A percentile compares a stretch with the other conserved stretches of the same genome.
Evolutionary conservation across 2,797 vertebrate genomes (phyloP).

Genomic region (Pteronotus mesoamericanus): DNA sequence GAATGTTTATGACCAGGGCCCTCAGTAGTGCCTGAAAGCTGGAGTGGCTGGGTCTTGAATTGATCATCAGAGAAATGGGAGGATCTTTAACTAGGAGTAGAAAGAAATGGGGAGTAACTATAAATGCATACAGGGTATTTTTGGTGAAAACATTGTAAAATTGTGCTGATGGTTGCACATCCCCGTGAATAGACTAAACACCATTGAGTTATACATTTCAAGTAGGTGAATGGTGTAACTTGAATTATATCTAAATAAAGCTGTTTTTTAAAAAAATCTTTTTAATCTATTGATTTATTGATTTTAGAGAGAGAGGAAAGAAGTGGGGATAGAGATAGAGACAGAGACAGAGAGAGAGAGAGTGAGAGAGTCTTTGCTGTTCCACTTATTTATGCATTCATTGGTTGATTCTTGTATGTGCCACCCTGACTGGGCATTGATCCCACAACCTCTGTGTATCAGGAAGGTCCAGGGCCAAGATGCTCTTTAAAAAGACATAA

Average conservation of each 20-base stretch:
- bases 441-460: neutral
- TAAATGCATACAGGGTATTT: neutral
- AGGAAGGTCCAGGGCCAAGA: neutral
- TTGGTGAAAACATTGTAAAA: slow-evolving; percentile 26
- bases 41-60: neutral
- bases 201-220: neutral
- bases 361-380: neutral
- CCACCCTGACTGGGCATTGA: neutral
- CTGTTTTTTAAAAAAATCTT: neutral
- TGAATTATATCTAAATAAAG: neutral
- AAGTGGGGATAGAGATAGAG: too few relatives aligned
- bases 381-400: neutral
- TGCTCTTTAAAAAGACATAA: neutral
- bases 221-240: neutral
- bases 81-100: neutral
- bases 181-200: neutral
- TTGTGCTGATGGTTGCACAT: neutral
- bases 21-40: neutral
- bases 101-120: neutral
- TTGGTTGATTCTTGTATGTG: neutral
- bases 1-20: slow-evolving; percentile 39
- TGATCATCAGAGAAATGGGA: neutral
- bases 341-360: too few relatives aligned
- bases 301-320: neutral
- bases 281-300: neutral